Evolutionary conservation across 1,140 invertebrate genomes (phyloP).

Genomic region (Nasonia vitripennis): DNA sequence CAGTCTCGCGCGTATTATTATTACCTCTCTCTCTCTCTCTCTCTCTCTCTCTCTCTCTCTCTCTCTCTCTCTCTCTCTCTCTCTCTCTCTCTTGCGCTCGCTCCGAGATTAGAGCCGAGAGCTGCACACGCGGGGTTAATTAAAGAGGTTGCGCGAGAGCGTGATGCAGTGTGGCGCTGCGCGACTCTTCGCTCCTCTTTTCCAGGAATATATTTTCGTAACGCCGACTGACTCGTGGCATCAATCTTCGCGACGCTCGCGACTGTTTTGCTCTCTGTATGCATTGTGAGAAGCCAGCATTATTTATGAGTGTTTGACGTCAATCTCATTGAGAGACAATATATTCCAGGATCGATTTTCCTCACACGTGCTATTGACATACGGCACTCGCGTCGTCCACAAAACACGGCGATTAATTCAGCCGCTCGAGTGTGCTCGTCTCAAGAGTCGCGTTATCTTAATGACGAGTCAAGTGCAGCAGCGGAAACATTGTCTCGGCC

Average conservation of each 20-base stretch:
- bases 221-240: background rate
- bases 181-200: constrained; percentile 2
- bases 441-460: constrained; percentile 19
- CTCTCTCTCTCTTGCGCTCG: background rate
- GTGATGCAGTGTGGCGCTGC: background rate
- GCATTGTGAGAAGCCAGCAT: constrained; percentile 44
- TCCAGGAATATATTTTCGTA: background rate
- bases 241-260: constrained; percentile 49
- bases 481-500: constrained; percentile 1
- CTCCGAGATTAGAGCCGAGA: background rate
- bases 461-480: constrained; percentile 28
- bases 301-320: too few relatives aligned
- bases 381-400: too few relatives aligned
- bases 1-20: constrained; percentile 60
- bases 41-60: too few relatives aligned
- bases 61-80: too few relatives aligned
- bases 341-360: too few relatives aligned
- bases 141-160: constrained; percentile 63
- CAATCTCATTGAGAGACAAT: too few relatives aligned
- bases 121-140: constrained; percentile 64
- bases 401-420: background rate
- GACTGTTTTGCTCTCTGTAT: constrained; percentile 52
- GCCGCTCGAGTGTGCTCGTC: background rate
- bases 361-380: too few relatives aligned
- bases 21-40: constrained; percentile 17